Percentiles rank a stretch among this genome's conserved stretches.
Evolutionary conservation across 2,113 vertebrate genomes (phyloP).

Genomic region (Corapipo altera): DNA sequence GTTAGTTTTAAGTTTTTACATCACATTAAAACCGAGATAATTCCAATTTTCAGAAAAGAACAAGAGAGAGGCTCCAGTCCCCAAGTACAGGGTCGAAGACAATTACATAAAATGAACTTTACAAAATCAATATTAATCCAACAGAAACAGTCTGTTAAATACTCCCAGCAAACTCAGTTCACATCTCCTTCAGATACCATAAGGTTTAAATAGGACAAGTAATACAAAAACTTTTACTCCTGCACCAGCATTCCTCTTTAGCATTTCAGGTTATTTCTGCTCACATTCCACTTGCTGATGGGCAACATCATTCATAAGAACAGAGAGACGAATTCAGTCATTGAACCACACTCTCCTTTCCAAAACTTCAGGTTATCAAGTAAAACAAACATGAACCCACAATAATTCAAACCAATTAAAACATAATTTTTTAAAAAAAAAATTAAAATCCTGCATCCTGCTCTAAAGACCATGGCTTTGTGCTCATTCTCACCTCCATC

Average conservation of each 20-base stretch:
- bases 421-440: not conserved
- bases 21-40: not conserved
- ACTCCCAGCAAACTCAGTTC: not conserved
- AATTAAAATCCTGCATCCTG: not conserved
- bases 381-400: not conserved
- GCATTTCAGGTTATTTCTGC: not conserved
- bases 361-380: not conserved
- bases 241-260: not conserved
- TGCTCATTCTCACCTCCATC: not conserved
- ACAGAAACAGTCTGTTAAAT: not conserved
- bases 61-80: not conserved
- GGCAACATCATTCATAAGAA: not conserved
- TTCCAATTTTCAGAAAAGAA: not conserved
- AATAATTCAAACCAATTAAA: not conserved
- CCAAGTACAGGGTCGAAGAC: not conserved
- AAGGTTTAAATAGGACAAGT: not conserved
- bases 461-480: not conserved
- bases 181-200: not conserved
- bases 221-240: not conserved
- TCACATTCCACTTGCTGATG: not conserved
- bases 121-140: slow-evolving; percentile 30
- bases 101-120: slow-evolving; percentile 2
- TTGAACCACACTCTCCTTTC: not conserved
- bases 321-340: not conserved
- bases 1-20: not conserved